Conservation (phyloP, 2,888 invertebrate genomes). For the Clivina fossor region DNA sequence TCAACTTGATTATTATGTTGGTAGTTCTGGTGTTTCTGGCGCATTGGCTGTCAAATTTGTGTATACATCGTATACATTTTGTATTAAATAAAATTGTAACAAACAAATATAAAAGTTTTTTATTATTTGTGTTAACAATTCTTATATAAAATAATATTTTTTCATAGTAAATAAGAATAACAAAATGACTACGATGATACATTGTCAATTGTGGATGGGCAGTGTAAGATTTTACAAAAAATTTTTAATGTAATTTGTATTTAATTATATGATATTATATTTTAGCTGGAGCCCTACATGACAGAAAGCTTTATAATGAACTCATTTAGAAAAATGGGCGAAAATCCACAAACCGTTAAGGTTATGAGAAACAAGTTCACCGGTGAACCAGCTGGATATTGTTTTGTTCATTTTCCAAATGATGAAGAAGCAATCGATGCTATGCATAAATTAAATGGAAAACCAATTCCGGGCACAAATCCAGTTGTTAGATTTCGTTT, state of each 20-base stretch:
- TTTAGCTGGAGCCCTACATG: conserved; percentile 85
- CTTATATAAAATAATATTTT: background rate
- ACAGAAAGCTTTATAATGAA: conserved; percentile 91
- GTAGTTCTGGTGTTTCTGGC: no score
- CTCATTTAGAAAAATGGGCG: conserved; percentile 90
- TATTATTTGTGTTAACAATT: no score
- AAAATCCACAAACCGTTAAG: conserved; percentile 84
- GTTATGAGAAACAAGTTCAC: conserved; percentile 92
- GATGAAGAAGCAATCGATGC: conserved; percentile 90
- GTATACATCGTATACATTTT: no score
- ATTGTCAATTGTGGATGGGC: conserved; percentile 90
- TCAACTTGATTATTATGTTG: no score
- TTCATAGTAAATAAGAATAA: background rate
- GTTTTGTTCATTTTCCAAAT: conserved; percentile 87
- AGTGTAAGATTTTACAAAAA: conserved; percentile 66
- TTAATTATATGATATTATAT: conserved; percentile 39
- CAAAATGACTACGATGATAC: conserved; percentile 55
- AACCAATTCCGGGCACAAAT: conserved; percentile 89
- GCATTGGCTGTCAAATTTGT: no score
- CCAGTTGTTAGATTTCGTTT: conserved; percentile 82
- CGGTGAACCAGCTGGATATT: conserved; percentile 91
- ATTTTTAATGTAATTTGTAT: conserved; percentile 1
- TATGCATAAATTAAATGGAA: conserved; percentile 94
- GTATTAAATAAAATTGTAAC: no score
- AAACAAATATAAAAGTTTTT: no score